Base-by-base conservation (phyloP, 2,113 vertebrate genomes). In the Nerophis lumbriciformis region DNA sequence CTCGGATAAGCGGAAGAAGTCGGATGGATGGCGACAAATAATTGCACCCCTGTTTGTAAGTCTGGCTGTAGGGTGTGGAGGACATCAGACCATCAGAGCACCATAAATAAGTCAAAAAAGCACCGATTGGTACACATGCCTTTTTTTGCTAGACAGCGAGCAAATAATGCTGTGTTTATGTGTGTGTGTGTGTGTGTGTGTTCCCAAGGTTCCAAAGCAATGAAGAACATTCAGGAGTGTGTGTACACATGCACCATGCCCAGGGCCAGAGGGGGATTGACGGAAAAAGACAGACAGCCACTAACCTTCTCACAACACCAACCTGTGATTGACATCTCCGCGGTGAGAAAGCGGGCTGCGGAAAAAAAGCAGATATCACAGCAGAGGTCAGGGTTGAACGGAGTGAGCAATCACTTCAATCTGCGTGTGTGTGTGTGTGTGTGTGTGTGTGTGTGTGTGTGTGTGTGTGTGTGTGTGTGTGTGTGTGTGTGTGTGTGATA, bases 291-390 rank as follows among this genome's bases (percentile, higher is more conserved):
- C 76, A 76, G 77, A 76, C 74, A 78, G 63, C 61, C 48, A 50
- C 75, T 81, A 66, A 86, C 80, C 76, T 82, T 77, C 63, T 83
- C 38, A 15, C 66, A 63, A 66, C 14, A 28, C 63, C 66, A 54
- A 65, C 68, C 68, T 62, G 50, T 86, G 85, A 90, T 83, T 87
- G 88, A 83, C 85, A 12, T 82, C 48, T 83, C 71, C 38, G 59
- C 69, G 79, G 76, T 48, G 81, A 68, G 75, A 76, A 85, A 79
- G 79, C 79, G 77, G 80, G 79, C 6, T 48, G 62, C 53, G 19
- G 78, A 2, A 28, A 68, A 76, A 74, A 61, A 81, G 65, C 61
- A 71, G 76, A 82, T 81, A 83, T 82, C 83, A 86, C 78, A 65
- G 75, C 6, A 4, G 71, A 83, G 86, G 85, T 88, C 83, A 85